A percentile compares a stretch with the other conserved stretches of the same genome.
Evolutionary conservation across 2,797 vertebrate species (phyloP).

Genomic region (Sternarchorhynchus goeldii): DNA sequence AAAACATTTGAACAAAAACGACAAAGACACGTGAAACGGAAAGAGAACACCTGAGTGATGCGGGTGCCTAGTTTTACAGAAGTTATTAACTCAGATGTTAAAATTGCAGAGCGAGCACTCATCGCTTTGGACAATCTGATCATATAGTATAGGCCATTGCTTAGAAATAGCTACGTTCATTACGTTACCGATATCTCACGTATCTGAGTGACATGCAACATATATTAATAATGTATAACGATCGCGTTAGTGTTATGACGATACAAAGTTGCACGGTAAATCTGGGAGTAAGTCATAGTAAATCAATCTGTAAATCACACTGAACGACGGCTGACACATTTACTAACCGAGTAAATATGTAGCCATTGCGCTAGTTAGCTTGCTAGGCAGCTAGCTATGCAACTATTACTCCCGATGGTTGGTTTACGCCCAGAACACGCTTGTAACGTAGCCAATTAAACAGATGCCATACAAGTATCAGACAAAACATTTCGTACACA

Average conservation of each 20-base stretch:
- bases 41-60: neutral
- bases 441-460: slow-evolving; percentile 18
- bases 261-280: too few species aligned
- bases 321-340: neutral
- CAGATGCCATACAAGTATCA: slow-evolving; percentile 16
- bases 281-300: too few species aligned
- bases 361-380: neutral
- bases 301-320: neutral
- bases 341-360: neutral
- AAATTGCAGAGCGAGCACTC: neutral
- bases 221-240: too few species aligned
- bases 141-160: neutral
- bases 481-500: neutral
- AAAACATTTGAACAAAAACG: neutral
- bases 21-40: neutral
- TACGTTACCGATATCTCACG: neutral
- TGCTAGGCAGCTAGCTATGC: slow-evolving; percentile 9
- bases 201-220: neutral
- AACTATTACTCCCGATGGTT: slow-evolving; percentile 22
- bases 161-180: neutral
- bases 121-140: slow-evolving; percentile 1
- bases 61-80: neutral
- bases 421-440: slow-evolving; percentile 52
- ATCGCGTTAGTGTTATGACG: too few species aligned
- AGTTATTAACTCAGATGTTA: neutral